Base-by-base conservation (phyloP, 2,888 invertebrate species). In the Tryphoninae sp. region DNA sequence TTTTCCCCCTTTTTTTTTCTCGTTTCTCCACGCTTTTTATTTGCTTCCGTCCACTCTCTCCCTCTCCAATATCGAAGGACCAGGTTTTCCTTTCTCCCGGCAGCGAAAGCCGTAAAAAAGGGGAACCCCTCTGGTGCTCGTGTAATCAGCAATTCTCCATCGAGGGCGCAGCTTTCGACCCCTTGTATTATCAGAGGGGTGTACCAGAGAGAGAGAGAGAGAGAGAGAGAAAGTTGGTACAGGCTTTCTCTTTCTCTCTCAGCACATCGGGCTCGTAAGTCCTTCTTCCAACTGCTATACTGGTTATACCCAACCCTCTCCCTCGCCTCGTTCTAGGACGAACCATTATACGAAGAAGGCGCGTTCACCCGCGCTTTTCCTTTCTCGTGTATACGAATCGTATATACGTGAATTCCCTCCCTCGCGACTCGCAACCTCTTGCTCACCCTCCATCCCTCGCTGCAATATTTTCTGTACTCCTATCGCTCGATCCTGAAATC, bases 111-210 rank as follows among this genome's bases (percentile, higher is more conserved):
- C 79, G 75, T 84, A 84, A 84, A 84, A 81, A 75, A 67, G 19
- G 23, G 53, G 68, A 51, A 76, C 26, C 55, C 64, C 78, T 81
- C 69, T 73, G 58, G 83, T 51, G 13, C 67, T 59, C 74, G 69
- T 82, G 83, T 85, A 85, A 85, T 85, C 85, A 85, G 85, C 84
- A 83, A 85, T 85, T 85, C 83, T 67, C 81, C 77, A 65, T 75
- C 81, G 81, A 78, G 78, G 78, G 81, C 62, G 81, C 78, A 55
- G 81, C 69, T 77, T 72, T 83, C 82, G 74, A 78, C 74, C 81
- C 81, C 72, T 65, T 65, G 73, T 71, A 65, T 78, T 78, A 74
- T 68, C 61, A 13, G 26, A 19, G 55, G 55, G 55, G 55, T 55
- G 55, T 55, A 55, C 55, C 45, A 33, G 33, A 33, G 33, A 33